Evolutionary conservation across 2,797 vertebrate species (phyloP).

Genomic region (Cyclura pinguis): DNA sequence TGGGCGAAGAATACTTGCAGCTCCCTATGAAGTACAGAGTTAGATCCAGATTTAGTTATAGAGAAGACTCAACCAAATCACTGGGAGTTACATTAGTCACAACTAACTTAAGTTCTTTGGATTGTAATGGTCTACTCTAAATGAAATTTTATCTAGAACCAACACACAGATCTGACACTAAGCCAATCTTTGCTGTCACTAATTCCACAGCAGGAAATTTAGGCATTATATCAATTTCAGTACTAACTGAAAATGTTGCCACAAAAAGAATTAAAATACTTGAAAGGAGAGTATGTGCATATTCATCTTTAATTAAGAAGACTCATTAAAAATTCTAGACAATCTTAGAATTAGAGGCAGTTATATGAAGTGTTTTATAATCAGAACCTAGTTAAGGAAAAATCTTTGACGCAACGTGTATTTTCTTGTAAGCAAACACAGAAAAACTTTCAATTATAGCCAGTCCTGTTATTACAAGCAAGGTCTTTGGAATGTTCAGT

Average conservation of each 20-base stretch:
- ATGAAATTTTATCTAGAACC: neutral
- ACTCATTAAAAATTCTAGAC: conserved; percentile 9
- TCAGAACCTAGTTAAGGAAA: conserved; percentile 39
- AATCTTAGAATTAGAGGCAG: conserved; percentile 17
- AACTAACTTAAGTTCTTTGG: neutral
- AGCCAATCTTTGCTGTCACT: neutral
- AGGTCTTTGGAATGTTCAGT: conserved; percentile 46
- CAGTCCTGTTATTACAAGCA: conserved; percentile 26
- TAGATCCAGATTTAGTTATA: neutral
- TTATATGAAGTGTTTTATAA: conserved; percentile 15
- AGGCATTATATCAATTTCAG: neutral
- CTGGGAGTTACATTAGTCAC: neutral
- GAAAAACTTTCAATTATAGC: neutral
- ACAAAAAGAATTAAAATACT: neutral
- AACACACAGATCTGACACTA: neutral
- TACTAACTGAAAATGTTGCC: neutral
- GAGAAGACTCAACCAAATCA: neutral
- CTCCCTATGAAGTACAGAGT: neutral
- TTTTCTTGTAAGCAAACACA: conserved; percentile 34
- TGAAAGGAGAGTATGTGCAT: neutral
- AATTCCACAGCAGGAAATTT: neutral
- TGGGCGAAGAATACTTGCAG: neutral
- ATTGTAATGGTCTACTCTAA: neutral
- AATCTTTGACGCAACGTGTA: conserved; percentile 40
- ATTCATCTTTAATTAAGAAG: neutral